phyloP scores from a whole-genome alignment of 64 coral and sea anemone species.

The Acropora tenuis region DNA sequence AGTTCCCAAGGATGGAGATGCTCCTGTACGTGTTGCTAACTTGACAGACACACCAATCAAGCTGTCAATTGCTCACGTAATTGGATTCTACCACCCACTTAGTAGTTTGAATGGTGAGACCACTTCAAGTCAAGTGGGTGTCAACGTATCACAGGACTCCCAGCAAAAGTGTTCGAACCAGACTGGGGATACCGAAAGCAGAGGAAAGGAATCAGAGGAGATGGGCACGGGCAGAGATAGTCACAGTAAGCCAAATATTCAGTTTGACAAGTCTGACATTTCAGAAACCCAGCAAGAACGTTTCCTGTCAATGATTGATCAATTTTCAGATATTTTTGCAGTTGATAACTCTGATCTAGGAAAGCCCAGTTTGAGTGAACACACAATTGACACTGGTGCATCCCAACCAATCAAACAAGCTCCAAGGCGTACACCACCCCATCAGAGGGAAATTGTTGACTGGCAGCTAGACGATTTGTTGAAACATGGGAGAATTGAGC shows the following conservation, averaged over 20 bases:
- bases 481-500: too few species aligned
- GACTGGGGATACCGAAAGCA: too few species aligned
- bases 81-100: constrained; percentile 11
- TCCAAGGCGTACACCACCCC: background rate
- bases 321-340: background rate
- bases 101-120: background rate
- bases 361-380: too few species aligned
- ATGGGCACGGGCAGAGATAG: background rate
- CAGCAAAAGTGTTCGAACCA: too few species aligned
- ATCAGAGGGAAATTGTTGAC: background rate
- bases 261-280: constrained; percentile 9
- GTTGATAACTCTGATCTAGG: too few species aligned
- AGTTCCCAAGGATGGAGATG: background rate
- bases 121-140: background rate
- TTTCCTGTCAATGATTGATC: background rate
- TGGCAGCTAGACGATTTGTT: background rate
- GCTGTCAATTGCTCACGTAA: background rate
- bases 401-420: too few species aligned
- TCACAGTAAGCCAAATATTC: background rate
- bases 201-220: background rate
- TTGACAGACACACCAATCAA: background rate
- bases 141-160: background rate
- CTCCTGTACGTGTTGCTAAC: background rate
- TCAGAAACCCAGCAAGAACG: background rate
- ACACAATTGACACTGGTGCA: too few species aligned